Conservation (phyloP, 2,888 invertebrate species). For the Cephus spinipes region DNA sequence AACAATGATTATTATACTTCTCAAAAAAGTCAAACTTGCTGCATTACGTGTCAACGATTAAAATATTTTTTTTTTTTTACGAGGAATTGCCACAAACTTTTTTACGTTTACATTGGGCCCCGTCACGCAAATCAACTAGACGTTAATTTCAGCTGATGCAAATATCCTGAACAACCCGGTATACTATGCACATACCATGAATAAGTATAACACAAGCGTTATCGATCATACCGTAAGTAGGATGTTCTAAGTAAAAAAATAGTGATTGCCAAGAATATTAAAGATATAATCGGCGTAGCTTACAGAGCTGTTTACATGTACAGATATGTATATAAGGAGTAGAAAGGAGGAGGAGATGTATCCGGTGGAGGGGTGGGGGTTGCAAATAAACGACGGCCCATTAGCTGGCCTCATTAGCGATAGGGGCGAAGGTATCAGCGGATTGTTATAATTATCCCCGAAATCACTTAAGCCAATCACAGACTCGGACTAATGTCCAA, state of each 20-base stretch:
- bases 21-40: too few relatives aligned
- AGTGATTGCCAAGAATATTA: background rate
- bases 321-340: background rate
- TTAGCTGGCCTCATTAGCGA: constrained; percentile 21
- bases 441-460: constrained; percentile 25
- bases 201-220: background rate
- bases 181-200: background rate
- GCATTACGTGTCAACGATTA: too few relatives aligned
- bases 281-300: background rate
- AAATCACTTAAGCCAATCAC: constrained; percentile 27
- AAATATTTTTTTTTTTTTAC: too few relatives aligned
- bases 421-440: constrained; percentile 20
- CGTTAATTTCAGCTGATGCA: background rate
- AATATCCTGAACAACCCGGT: background rate
- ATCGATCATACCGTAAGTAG: background rate
- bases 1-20: too few relatives aligned
- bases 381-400: constrained; percentile 10
- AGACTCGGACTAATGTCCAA: constrained; percentile 21
- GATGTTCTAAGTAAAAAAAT: background rate
- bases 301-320: background rate
- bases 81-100: too few relatives aligned
- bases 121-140: background rate
- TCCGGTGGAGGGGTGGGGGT: background rate
- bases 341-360: background rate
- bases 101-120: too few relatives aligned